Base-by-base conservation (phyloP, 2,888 invertebrate species). In the Apodemia zela region DNA sequence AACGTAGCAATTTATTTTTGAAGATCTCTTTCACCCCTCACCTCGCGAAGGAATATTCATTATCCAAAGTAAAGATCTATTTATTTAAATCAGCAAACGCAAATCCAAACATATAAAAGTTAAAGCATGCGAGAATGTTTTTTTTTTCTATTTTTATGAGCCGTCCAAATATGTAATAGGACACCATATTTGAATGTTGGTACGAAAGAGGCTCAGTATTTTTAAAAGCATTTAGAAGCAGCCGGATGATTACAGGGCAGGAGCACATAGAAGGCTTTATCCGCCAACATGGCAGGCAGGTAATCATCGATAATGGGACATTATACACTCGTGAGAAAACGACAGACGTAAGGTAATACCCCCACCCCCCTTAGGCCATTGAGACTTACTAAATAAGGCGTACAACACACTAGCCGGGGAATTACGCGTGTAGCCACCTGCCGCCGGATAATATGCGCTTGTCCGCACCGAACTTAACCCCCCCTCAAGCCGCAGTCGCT, bases 221-320 rank as follows among this genome's bases (percentile, higher is more conserved):
- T 51, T 10, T 51, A 51, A 51, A 51, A 51, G 51, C 51, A 51
- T 51, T 51, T 51, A 21, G 51, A 21, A 51, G 4, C 3, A 21
- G 62, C 15, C 42, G 47, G 54, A 54, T 18, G 33, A 54, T 29
- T 33, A 25, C 33, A 21, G 58, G 25, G 18, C 47, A 13, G 35
- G 15, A 45, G 54, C 21, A 58, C 47, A 58, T 59, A 60, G 49
- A 51, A 51, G 62, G 60, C 58, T 65, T 61, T 58, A 47, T 45
- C 49, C 64, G 42, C 42, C 63, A 63, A 66, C 62, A 65, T 64
- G 67, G 64, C 63, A 64, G 66, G 63, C 68, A 65, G 71, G 72
- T 69, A 75, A 77, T 77, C 74, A 77, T 78, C 76, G 77, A 79
- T 79, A 81, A 79, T 78, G 79, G 76, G 70, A 73, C 76, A 80